phyloP scores from a whole-genome alignment of 2,113 vertebrate genomes.

The Onychorhynchus coronatus region DNA sequence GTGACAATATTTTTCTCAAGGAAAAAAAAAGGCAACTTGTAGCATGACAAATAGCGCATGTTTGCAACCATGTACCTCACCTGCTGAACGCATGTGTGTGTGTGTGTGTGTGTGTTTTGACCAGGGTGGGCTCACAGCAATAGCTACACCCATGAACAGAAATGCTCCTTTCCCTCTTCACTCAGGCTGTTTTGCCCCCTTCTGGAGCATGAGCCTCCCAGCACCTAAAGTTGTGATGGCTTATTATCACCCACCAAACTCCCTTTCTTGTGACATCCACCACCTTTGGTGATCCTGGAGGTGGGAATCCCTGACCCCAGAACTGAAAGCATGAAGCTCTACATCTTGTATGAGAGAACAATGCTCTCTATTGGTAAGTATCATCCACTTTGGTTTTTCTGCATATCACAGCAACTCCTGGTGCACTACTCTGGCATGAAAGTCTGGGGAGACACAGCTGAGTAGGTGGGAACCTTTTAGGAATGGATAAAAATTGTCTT shows the following conservation, averaged over 20 bases:
- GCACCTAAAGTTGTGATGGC: neutral
- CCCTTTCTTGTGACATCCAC: neutral
- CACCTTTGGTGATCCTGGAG: neutral
- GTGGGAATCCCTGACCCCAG: neutral
- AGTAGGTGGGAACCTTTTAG: neutral
- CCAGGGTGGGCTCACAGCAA: neutral
- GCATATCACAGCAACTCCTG: neutral
- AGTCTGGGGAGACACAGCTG: neutral
- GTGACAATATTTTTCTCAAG: constrained; percentile 46
- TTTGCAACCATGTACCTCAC: neutral
- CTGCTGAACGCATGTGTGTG: neutral
- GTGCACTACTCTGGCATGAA: neutral
- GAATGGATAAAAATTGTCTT: neutral
- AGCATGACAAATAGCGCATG: neutral
- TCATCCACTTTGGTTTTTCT: neutral
- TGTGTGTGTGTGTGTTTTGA: neutral
- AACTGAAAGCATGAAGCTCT: neutral
- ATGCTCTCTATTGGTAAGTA: neutral
- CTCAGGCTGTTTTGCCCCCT: neutral
- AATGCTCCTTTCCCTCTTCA: neutral
- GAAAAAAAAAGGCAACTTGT: constrained; percentile 31
- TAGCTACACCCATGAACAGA: neutral
- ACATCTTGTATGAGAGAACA: neutral
- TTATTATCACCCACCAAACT: neutral
- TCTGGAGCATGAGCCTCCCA: neutral